Evolutionary conservation across 2,113 vertebrate genomes (phyloP), one percentile per base, ranked within the genome.

Genomic region (Peromyscus leucopus): DNA sequence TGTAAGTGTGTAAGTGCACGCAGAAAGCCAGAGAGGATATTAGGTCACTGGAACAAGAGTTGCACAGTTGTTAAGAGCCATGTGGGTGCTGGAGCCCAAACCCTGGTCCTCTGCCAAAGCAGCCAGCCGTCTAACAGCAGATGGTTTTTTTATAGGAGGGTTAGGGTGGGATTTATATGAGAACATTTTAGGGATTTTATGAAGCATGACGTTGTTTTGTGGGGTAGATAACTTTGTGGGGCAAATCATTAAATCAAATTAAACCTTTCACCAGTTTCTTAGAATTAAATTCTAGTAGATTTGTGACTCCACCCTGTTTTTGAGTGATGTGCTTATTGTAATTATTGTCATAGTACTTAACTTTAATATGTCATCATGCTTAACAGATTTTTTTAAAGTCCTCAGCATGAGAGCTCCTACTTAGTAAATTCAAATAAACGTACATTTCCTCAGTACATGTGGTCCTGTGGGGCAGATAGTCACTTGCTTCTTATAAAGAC

Each of bases 341-440:
- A 82, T 74, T 96, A 89, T 61, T 92, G 17, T 61, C 69, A 33
- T 36, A 96, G 24, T 11, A 89, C 78, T 92, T 93, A 55, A 57
- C 69, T 55, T 88, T 80, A 93, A 83, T 83, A 15, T 92, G 65
- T 93, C 69, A 71, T 90, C n/a, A 94, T 90, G 31, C 36, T 69
- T 95, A 89, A 84, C 87, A 84, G 19, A 74, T 84, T 90, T 80
- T 88, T 61, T 95, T 63, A 78, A 57, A 94, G 59, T 89, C 72
- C 51, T 61, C 51, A 94, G 72, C 10, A n/a, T 94, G 86, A 39
- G 16, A 75, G 80, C 42, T 57, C 63, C 17, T 95, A 57, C 57
- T 86, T 92, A 92, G 21, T 90, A 94, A 65, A 12, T 89, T 93
- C 93, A 93, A 91, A 33, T 95, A 75, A 94, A n/a, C 42, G 26